These are phyloP conservation scores for Podarcis raffonei DNA, from an alignment of 2,113 vertebrate species.

Conservation along the genomic window DNA sequence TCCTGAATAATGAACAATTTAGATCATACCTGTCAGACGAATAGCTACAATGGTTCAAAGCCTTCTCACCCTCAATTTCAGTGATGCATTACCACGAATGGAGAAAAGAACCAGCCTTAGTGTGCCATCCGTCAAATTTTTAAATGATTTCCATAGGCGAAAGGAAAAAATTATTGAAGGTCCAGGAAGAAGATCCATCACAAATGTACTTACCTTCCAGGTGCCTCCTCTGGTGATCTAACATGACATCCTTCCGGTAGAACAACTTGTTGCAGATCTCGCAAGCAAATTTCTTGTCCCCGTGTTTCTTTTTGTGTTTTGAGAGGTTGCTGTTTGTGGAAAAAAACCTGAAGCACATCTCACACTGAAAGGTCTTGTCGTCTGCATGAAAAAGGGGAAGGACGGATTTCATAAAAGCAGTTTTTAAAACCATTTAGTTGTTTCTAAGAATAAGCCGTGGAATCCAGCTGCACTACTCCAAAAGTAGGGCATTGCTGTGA, in stretches of 20 bases:
- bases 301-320: constrained; percentile 99
- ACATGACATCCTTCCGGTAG: constrained; percentile 97
- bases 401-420: neutral
- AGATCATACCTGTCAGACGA: neutral
- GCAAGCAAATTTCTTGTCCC: constrained; percentile 96
- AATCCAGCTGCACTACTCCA: neutral
- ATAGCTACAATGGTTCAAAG: neutral
- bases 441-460: neutral
- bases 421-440: neutral
- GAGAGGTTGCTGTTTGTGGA: constrained; percentile 99
- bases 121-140: neutral
- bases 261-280: constrained; percentile 98
- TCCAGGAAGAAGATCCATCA: neutral
- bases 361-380: constrained; percentile 98
- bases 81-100: neutral
- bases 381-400: constrained; percentile 78
- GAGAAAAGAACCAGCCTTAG: neutral
- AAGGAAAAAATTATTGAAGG: neutral
- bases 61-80: neutral
- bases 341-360: constrained; percentile 98
- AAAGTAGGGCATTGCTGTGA: neutral
- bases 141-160: neutral
- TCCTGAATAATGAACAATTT: neutral
- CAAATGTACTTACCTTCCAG: constrained; percentile 82
- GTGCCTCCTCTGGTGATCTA: constrained; percentile 95